Percentiles rank a stretch among this genome's conserved stretches.
phyloP scores from a whole-genome alignment of 2,113 vertebrate species.

The Albula glossodonta region DNA sequence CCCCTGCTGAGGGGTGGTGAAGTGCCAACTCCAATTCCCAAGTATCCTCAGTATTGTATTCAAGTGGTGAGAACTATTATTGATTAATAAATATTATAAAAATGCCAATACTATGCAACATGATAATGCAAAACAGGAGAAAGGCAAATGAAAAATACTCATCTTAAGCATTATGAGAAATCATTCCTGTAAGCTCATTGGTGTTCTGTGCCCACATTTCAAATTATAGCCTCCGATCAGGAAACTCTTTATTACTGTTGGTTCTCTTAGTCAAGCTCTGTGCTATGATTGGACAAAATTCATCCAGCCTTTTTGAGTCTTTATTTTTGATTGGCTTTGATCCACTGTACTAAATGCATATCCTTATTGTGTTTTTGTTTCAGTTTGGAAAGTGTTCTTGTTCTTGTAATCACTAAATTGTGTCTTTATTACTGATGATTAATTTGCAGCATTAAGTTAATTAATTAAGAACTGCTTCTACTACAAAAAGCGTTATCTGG shows the following conservation, averaged over 20 bases:
- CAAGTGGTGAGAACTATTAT: too few relatives aligned
- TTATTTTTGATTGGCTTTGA: too few relatives aligned
- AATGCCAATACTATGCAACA: too few relatives aligned
- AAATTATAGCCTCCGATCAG: background rate
- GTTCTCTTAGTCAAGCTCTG: background rate
- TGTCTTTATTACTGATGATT: too few relatives aligned
- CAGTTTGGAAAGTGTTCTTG: too few relatives aligned
- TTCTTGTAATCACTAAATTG: too few relatives aligned
- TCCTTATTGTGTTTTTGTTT: background rate
- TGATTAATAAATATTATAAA: too few relatives aligned
- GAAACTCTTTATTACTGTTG: background rate
- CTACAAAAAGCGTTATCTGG: background rate
- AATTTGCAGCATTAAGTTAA: background rate
- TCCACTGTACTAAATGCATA: too few relatives aligned
- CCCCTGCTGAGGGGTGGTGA: background rate
- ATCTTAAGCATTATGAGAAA: background rate
- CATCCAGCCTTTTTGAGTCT: background rate
- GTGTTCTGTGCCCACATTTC: background rate
- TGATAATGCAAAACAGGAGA: background rate
- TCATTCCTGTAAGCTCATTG: background rate
- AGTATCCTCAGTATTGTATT: too few relatives aligned
- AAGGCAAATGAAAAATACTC: background rate
- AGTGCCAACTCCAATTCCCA: background rate
- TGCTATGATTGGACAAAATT: constrained; percentile 4
- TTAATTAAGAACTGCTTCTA: background rate